These are phyloP conservation scores for Nymphicus hollandicus DNA, from an alignment of 2,113 vertebrate species.

Conservation along the genomic window DNA sequence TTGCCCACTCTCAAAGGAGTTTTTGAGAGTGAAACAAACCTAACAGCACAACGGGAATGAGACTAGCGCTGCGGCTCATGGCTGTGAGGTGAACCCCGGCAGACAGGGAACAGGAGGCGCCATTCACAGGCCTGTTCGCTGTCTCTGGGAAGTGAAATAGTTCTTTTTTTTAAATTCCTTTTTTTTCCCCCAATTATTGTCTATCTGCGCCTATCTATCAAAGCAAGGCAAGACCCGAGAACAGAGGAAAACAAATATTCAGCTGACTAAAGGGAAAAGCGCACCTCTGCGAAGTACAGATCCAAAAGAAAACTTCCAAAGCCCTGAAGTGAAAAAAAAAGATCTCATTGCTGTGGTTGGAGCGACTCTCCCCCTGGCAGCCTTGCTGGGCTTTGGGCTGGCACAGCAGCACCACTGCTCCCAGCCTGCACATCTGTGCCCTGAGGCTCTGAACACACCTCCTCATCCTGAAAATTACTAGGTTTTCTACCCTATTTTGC, in stretches of 20 bases:
- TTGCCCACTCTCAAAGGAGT: background rate
- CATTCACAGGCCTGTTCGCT: constrained; percentile 1
- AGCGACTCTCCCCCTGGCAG: background rate
- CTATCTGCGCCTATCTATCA: constrained; percentile 1
- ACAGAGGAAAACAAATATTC: constrained; percentile 11
- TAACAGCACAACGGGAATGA: background rate
- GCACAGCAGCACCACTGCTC: background rate
- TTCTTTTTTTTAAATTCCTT: background rate
- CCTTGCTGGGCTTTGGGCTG: background rate
- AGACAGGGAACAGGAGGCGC: constrained; percentile 37
- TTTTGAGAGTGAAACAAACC: background rate
- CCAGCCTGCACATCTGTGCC: fast-evolving
- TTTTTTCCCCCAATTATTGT: background rate
- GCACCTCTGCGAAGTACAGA: background rate
- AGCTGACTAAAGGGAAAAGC: constrained; percentile 2
- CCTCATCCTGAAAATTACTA: background rate
- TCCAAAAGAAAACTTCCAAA: background rate
- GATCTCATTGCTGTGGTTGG: background rate
- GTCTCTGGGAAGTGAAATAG: background rate
- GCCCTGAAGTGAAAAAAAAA: background rate
- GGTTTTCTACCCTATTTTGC: background rate
- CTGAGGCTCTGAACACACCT: fast-evolving
- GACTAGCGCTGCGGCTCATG: background rate
- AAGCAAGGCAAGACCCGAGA: background rate
- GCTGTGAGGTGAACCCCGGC: background rate